These are phyloP conservation scores for Ataeniobius toweri DNA, from an alignment of 2,797 vertebrate species.

Conservation along the genomic window DNA sequence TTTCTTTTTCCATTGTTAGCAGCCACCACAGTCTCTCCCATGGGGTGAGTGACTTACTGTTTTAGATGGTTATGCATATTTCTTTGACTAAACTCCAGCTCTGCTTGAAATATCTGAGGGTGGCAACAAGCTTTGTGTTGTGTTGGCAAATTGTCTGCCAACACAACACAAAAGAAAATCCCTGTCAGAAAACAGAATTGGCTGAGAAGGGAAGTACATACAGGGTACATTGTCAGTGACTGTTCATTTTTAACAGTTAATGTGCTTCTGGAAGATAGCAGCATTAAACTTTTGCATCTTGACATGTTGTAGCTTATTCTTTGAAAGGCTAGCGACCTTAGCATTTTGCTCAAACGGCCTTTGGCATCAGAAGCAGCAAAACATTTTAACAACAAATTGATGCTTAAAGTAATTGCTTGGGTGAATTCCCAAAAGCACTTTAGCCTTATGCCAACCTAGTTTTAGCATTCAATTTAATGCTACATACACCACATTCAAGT, in stretches of 20 bases:
- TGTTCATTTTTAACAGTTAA: constrained; percentile 67
- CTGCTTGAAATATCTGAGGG: constrained; percentile 31
- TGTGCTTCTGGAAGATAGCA: constrained; percentile 53
- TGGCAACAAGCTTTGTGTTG: constrained; percentile 3
- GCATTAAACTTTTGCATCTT: constrained; percentile 60
- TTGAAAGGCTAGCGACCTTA: constrained; percentile 66
- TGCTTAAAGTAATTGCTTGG: constrained; percentile 70
- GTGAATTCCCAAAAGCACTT: constrained; percentile 67
- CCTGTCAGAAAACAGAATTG: constrained; percentile 35
- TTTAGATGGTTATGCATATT: constrained; percentile 28
- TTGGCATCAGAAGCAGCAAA: constrained; percentile 64
- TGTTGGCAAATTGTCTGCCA: constrained; percentile 27
- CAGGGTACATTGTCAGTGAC: constrained; percentile 33
- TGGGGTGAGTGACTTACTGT: constrained; percentile 17
- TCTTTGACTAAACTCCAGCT: constrained; percentile 44
- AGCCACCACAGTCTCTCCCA: not conserved
- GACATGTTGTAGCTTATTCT: constrained; percentile 49
- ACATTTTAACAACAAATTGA: constrained; percentile 69
- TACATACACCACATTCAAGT: constrained; percentile 49
- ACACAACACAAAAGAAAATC: constrained; percentile 33
- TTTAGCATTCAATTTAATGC: constrained; percentile 58
- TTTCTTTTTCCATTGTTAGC: constrained; percentile 1
- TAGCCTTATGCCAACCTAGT: constrained; percentile 42
- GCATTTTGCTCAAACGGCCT: constrained; percentile 61
- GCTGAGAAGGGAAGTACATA: constrained; percentile 26